Base-by-base conservation (phyloP, 1,140 invertebrate genomes). In the Epicauta chinensis region DNA sequence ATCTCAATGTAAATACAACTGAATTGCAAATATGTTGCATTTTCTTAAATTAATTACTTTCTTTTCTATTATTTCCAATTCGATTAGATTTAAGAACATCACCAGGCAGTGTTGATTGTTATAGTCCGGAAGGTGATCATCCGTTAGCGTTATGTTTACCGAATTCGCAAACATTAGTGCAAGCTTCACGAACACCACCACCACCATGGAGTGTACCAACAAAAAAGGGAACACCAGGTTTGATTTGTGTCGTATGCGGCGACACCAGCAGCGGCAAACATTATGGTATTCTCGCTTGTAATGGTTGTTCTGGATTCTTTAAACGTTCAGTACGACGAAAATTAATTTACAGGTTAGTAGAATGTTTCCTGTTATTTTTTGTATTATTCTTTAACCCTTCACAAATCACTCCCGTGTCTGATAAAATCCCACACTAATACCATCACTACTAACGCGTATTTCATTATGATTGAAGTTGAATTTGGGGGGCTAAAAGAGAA, bases 231-330 rank as follows among this genome's bases (percentile, higher is more conserved):
- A 64, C 63, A 0, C 75, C 80, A 3, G 88, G 88, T 3, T 73
- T 91, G 11, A 84, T 87, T 13, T 98, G 94, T 69, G 89, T 97
- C 16, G 95, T 98, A 1, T 98, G 96, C 65, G 94, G 94, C 0
- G 95, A 98, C 67, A 96, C 92, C 1, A 95, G 91, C 46, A 95
- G 90, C 3, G 96, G 96, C 0, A 98, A 98, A 68, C 95, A 98
- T 72, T 98, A 97, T 70, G 96, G 96, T 0, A 98, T 98, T 56
- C 78, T 98, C n/a, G 96, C 95, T 0, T 98, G 97, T 72, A 98
- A 99, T 65, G 97, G 97, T 0, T 99, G 97, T 76, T 95, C 91
- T 39, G 97, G 96, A 2, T 99, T 99, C 76, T 99, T 99, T 78
- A 99, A 99, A 67, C 74, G 97, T 55, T 96, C 92, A 58, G 97